phyloP scores from a whole-genome alignment of 1,140 invertebrate species.

The Drosophila pseudoananassae region DNA sequence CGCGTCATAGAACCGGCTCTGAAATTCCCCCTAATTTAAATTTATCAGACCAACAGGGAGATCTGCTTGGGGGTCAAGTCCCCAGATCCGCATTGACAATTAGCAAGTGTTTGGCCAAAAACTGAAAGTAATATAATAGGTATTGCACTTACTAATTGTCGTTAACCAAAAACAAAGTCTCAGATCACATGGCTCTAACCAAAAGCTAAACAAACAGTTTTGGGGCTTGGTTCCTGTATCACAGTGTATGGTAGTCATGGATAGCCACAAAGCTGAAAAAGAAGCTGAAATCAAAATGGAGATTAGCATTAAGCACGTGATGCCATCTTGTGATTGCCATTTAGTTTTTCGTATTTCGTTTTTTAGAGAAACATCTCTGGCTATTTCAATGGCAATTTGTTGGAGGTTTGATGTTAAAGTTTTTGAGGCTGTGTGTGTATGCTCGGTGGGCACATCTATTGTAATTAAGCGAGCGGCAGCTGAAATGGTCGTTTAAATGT shows the following conservation, averaged over 20 bases:
- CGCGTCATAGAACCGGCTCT: slow-evolving; percentile 23
- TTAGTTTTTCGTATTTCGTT: slow-evolving; percentile 24
- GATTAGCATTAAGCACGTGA: slow-evolving; percentile 65
- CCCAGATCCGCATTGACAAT: slow-evolving; percentile 51
- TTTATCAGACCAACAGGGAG: neutral
- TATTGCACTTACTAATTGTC: slow-evolving; percentile 63
- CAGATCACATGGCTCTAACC: slow-evolving; percentile 61
- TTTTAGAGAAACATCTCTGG: slow-evolving; percentile 27
- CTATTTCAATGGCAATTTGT: slow-evolving; percentile 6
- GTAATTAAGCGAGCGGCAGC: slow-evolving; percentile 61
- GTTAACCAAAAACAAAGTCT: slow-evolving; percentile 52
- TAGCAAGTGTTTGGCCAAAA: slow-evolving; percentile 48
- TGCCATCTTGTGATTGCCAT: slow-evolving; percentile 47
- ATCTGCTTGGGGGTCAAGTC: slow-evolving; percentile 10
- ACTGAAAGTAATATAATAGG: slow-evolving; percentile 42
- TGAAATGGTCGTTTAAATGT: slow-evolving; percentile 76
- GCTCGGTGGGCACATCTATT: slow-evolving; percentile 27
- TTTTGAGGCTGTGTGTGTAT: neutral
- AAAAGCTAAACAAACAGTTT: slow-evolving; percentile 60
- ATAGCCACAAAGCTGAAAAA: slow-evolving; percentile 8
- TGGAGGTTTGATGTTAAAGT: neutral
- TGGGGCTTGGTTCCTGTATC: slow-evolving; percentile 38
- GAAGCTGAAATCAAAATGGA: slow-evolving; percentile 29
- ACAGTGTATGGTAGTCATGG: neutral
- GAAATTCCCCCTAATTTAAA: slow-evolving; percentile 3